Evolutionary conservation across 2,113 vertebrate genomes (phyloP), one percentile per base, ranked within the genome.

Genomic region (Callorhinus ursinus): DNA sequence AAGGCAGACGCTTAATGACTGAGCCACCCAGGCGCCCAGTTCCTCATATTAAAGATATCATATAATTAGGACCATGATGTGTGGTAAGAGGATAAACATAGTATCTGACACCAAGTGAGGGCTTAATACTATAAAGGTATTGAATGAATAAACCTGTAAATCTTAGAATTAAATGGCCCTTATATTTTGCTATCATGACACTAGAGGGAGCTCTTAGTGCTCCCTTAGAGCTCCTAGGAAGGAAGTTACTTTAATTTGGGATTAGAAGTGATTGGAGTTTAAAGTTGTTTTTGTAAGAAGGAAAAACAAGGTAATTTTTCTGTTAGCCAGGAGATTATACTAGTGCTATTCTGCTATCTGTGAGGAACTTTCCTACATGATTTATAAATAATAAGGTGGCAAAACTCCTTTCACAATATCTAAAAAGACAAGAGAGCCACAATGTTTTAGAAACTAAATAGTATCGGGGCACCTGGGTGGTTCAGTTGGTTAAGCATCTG

Each of bases 181-280:
- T 72, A 2, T 69, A 7, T 81, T 96, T 96, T n/a, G 61, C 71
- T 83, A 33, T 96, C 46, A 9, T 81, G 84, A 95, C 98, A 88
- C 95, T 97, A 98, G 98, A 97, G 97, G 98, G 98, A 92, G 97
- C 92, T 28, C 71, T 92, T 26, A 77, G 74, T 10, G 26, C 15
- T 49, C 74, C 26, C 26, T 77, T 77, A 77, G 42, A 9, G 7
- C 74, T 49, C 74, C 49, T 49, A 31, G 14, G 42, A 74, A 13
- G 88, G 42, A 74, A 72, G 5, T 77, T 79, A 80, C 61, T 97
- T 98, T 94, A 49, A 80, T 88, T 93, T 28, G 36, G 9, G 11
- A 77, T 81, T 95, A 92, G 67, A 87, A 72, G 33, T 91, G 61
- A 84, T 86, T 63, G 16, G 7, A 67, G 12, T 55, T 93, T 51